Evolutionary conservation across 2,113 vertebrate species (phyloP).

Genomic region (Acrocephalus kingi): DNA sequence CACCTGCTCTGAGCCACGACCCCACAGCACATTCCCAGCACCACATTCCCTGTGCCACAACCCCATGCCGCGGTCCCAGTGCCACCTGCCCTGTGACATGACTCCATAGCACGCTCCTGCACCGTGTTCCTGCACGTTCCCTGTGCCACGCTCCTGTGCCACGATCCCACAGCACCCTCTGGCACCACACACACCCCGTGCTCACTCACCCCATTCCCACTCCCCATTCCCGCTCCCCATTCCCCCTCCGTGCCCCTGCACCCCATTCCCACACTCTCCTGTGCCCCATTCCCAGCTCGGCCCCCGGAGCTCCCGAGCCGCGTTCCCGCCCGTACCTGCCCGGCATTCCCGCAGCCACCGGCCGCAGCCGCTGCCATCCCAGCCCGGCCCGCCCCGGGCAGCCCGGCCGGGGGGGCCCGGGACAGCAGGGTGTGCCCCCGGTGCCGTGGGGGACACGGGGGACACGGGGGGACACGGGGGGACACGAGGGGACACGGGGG

Average conservation of each 20-base stretch:
- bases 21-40: not conserved
- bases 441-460: accelerated
- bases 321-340: accelerated
- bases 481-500: too few relatives aligned
- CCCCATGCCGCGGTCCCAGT: too few relatives aligned
- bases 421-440: accelerated
- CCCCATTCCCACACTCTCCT: not conserved
- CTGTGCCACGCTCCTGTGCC: not conserved
- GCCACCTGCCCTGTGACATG: too few relatives aligned
- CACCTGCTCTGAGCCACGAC: not conserved
- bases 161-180: not conserved
- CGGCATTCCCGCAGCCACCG: not conserved
- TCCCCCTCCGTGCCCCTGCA: not conserved
- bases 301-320: not conserved
- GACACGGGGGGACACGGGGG: too few relatives aligned
- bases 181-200: not conserved
- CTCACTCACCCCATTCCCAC: not conserved
- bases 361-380: not conserved
- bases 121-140: not conserved
- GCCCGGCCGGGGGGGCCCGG: accelerated
- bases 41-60: not conserved
- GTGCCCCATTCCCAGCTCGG: accelerated
- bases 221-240: too few relatives aligned
- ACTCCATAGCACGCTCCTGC: not conserved
- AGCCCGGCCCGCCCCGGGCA: accelerated